Evolutionary conservation across 2,888 invertebrate genomes (phyloP).

Genomic region (Drosophila emarginata): DNA sequence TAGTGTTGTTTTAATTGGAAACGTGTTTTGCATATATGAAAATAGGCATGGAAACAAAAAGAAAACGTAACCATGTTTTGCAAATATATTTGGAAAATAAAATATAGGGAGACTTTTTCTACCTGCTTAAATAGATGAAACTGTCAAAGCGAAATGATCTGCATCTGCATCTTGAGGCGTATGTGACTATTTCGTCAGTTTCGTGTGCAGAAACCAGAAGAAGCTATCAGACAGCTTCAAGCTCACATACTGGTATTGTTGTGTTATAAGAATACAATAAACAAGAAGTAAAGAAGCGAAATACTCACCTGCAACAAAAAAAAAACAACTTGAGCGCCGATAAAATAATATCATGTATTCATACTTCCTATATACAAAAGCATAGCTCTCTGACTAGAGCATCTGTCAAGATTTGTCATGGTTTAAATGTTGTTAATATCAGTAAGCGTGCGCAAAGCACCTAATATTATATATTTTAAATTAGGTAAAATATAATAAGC

Average conservation of each 20-base stretch:
- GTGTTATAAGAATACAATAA: conserved; percentile 41
- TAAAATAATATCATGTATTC: conserved; percentile 72
- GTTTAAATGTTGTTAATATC: conserved; percentile 35
- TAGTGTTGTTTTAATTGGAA: conserved; percentile 64
- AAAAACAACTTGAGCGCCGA: conserved; percentile 43
- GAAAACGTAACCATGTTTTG: background rate
- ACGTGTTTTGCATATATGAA: conserved; percentile 75
- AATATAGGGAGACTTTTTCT: background rate
- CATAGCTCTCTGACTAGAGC: conserved; percentile 52
- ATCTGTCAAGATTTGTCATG: conserved; percentile 60
- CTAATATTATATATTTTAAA: background rate
- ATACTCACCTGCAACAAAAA: conserved; percentile 74
- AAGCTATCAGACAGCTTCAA: conserved; percentile 64
- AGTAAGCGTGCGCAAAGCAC: conserved; percentile 41
- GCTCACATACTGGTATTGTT: conserved; percentile 57
- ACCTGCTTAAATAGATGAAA: conserved; percentile 21
- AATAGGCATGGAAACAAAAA: conserved; percentile 41
- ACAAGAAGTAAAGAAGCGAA: conserved; percentile 57
- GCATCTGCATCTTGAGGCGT: conserved; percentile 38
- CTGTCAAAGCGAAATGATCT: conserved; percentile 10
- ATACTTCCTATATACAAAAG: conserved; percentile 64
- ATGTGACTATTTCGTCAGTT: conserved; percentile 76
- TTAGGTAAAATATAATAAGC: background rate
- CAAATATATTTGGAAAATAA: background rate
- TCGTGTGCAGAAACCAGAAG: conserved; percentile 66